A percentile compares a stretch with the other conserved stretches of the same genome.
Evolutionary conservation across 2,797 vertebrate genomes (phyloP).

Genomic region (Falco concolor): DNA sequence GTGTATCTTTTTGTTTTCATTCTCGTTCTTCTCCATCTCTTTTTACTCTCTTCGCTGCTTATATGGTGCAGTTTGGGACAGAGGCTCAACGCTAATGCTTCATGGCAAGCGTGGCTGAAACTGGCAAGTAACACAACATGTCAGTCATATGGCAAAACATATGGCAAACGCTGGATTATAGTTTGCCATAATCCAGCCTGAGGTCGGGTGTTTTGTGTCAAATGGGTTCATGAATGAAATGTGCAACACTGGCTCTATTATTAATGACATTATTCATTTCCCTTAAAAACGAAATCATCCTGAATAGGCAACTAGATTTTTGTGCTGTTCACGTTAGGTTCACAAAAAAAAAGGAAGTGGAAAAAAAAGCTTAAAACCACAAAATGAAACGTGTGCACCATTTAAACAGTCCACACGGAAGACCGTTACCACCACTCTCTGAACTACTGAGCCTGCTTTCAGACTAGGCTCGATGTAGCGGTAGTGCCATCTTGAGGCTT

Average conservation of each 20-base stretch:
- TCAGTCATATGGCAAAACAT: slow-evolving; percentile 70
- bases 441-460: neutral
- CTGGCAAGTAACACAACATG: slow-evolving; percentile 81
- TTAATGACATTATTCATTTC: slow-evolving; percentile 45
- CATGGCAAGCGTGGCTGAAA: slow-evolving; percentile 80
- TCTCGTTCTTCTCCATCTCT: slow-evolving; percentile 61
- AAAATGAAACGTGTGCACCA: neutral
- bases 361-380: neutral
- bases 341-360: neutral
- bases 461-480: neutral
- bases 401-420: neutral
- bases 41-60: slow-evolving; percentile 66
- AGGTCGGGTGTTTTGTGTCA: slow-evolving; percentile 34
- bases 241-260: slow-evolving; percentile 35
- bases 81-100: slow-evolving; percentile 74
- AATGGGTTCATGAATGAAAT: slow-evolving; percentile 31
- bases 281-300: neutral
- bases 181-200: slow-evolving; percentile 61
- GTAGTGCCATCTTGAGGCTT: slow-evolving; percentile 68
- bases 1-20: slow-evolving; percentile 76
- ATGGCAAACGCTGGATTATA: slow-evolving; percentile 77
- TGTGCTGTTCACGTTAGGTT: neutral
- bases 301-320: neutral
- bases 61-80: slow-evolving; percentile 74
- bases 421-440: neutral